Evolutionary conservation across 1,140 invertebrate species (phyloP), one percentile per base, ranked within the genome.

Genomic region (Cataglyphis hispanica): DNA sequence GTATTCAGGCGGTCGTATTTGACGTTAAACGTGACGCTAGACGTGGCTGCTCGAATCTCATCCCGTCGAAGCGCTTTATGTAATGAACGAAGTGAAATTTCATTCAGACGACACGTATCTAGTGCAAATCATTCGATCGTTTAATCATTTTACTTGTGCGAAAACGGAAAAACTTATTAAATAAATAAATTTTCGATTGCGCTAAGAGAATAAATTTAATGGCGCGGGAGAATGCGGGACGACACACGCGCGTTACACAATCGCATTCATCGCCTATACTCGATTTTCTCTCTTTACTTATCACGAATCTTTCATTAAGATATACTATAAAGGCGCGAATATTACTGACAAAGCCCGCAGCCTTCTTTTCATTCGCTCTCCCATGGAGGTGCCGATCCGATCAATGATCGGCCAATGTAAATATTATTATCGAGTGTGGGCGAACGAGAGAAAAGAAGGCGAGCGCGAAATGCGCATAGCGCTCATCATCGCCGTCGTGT

Each of bases 251-350:
- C 53, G 53, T 83, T 83, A 61, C 66, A 85, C 90, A 86, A 76
- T 89, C 84, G 53, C 78, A 89, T 88, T 88, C 84, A 78, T 85
- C 87, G 90, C 89, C 91, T 91, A 90, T 90, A 90, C 72, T 91
- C 84, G 74, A 91, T 91, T 92, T 91, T 89, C 88, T 91, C 81
- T 86, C 81, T 86, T 80, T 56, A 86, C 80, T 90, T 90, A 84
- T 86, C 53, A 31, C 31, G 63, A 88, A 90, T 87, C 86, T 90
- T 77, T 77, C n/a, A 91, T 76, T 89, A 87, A 90, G 84, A 8
- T 72, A 87, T 84, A 76, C 27, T 34, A 72, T 88, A 86, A 81
- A 58, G 69, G 11, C 76, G 75, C 61, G 43, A 43, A 53, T 46
- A 10, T 67, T 37, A 56, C 13, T 25, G 76, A 50, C 16, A 50